Evolutionary conservation across 2,113 vertebrate genomes (phyloP), one percentile per base, ranked within the genome.

Genomic region (Elachura formosa): DNA sequence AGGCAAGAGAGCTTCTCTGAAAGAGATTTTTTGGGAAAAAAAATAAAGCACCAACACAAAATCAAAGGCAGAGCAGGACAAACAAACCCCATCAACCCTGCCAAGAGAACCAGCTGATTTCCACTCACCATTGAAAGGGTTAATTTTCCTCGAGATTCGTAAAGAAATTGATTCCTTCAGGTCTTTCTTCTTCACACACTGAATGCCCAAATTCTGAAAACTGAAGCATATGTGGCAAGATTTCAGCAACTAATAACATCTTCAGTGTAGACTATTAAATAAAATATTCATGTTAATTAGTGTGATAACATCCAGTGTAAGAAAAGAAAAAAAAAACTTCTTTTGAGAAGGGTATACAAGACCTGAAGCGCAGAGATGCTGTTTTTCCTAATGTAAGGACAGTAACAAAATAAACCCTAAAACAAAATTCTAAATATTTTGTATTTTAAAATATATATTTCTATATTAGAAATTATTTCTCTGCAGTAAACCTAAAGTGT

Each of bases 171-270:
- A 99, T 54, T 99, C 99, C 94, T 98, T 99, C 84, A 99, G 98
- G 92, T 99, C 99, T 96, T 98, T 99, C 97, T 99, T 99, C 96
- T 99, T 98, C 90, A 99, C 99, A 95, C 99, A 99, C 88, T 99
- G 99, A 97, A 99, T 99, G 11, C 99, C 99, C 97, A 99, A 96
- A 94, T 99, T 99, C 98, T 99, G 99, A 97, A 99, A 99, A 86
- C 99, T 99, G 92, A 94, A 97, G 92, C 28, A 95, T 17, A 96
- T 3, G 58, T 13, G 46, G 54, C 43, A 96, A 64, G 61, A 93
- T 76, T 82, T 97, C 88, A 96, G 82, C 48, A 79, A 73, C 31
- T 54, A 74, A 36, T 20, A 51, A 93, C 34, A 82, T 40, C 46
- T 58, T 78, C 95, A 91, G 20, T 36, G 14, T 14, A 55, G 31